phyloP scores from a whole-genome alignment of 2,113 vertebrate species.

The Girardinichthys multiradiatus region DNA sequence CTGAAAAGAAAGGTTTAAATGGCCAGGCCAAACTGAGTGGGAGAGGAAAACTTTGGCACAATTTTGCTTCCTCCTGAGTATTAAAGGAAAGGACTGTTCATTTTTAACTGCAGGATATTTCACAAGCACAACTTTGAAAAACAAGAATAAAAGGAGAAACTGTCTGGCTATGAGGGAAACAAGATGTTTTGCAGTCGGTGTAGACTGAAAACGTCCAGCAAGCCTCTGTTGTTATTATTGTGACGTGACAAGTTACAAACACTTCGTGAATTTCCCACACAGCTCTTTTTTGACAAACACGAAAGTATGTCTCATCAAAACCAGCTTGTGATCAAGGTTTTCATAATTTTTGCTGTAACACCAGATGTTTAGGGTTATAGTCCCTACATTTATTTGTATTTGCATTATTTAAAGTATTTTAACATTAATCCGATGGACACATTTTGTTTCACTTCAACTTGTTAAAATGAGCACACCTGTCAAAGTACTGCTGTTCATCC shows the following conservation, averaged over 20 bases:
- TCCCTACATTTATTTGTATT: not conserved
- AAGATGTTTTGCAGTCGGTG: constrained; percentile 11
- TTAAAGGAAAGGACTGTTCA: no score
- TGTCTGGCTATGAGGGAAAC: not conserved
- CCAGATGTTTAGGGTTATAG: not conserved
- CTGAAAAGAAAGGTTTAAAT: no score
- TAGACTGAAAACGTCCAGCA: constrained; percentile 17
- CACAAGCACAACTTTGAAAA: no score
- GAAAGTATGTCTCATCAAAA: constrained; percentile 28
- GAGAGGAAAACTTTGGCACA: no score
- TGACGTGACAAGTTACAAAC: constrained; percentile 1
- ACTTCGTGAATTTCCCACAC: not conserved
- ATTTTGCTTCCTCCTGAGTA: no score
- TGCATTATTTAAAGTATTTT: constrained; percentile 4
- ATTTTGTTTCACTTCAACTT: not conserved
- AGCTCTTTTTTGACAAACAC: constrained; percentile 16
- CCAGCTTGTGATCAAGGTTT: constrained; percentile 19
- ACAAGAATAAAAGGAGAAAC: no score
- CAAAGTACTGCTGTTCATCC: no score
- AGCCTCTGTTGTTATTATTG: constrained; percentile 2
- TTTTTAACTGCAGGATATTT: no score
- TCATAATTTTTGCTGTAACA: constrained; percentile 5
- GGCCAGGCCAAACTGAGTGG: no score
- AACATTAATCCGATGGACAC: constrained; percentile 30
- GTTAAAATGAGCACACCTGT: no score